Evolutionary conservation across 2,113 vertebrate genomes (phyloP), one percentile per base, ranked within the genome.

Genomic region (Pelmatolapia mariae): DNA sequence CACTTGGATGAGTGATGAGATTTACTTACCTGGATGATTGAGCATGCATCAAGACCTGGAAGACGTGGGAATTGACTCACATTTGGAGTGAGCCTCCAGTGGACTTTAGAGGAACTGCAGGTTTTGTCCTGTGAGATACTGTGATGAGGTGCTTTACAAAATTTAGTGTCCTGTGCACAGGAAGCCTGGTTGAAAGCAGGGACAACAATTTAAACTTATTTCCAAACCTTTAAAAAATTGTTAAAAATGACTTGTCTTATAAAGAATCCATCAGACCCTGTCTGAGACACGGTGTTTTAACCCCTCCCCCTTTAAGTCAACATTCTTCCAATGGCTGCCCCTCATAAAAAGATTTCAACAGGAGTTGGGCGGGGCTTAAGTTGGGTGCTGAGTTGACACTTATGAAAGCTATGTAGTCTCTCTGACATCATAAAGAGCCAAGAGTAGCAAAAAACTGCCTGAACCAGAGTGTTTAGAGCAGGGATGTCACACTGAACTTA

Each of bases 201-300:
- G 71, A 2, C 71, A 47, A 47, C 16, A 1, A 2, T 12, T 76
- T 10, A 22, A 36, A n/a, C 31, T 80, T 53, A 4, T 38, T 53
- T 54, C 12, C 29, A 38, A n/a, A 22, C 50, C 61, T 66, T 0
- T 59, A 29, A 59, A 0, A 59, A 31, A 6, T 18, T 10, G 31
- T 7, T 2, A 66, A 36, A 66, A 66, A 38, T 0, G 0, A n/a
- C 19, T 38, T 66, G 38, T 71, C 36, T 71, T 43, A 43, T n/a
- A 13, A 57, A 57, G n/a, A n/a, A n/a, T n/a, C n/a, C n/a, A n/a
- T n/a, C n/a, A n/a, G n/a, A 57, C 19, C 5, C 38, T 8, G 40
- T 47, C 24, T 47, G 15, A 47, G 26, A 47, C 15, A 0, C 16
- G 0, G 2, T 26, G 22, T 45, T 73, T 73, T 73, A 73, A 10